Base-by-base conservation (phyloP, 2,888 invertebrate species). In the Sarcophaga subvicina region DNA sequence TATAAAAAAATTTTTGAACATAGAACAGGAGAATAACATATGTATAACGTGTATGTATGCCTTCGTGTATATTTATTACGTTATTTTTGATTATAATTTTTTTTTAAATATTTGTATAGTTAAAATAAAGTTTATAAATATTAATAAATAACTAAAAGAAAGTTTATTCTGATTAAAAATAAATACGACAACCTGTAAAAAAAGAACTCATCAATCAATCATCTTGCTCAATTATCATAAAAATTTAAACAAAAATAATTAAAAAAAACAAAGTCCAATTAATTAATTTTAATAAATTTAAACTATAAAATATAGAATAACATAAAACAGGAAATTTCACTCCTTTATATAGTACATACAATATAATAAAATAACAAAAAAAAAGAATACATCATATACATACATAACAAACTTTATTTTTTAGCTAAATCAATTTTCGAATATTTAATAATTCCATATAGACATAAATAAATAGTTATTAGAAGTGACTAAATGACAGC, bases 361-460 rank as follows among this genome's bases (percentile, higher is more conserved):
- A 90, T 88, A 89, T 89, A 90, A 90, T 88, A 81, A 84, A 77
- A 75, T 64, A 76, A 85, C 64, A 66, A 75, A 69, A 69, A 63
- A 78, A 59, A n/a, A 22, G 45, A 79, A 66, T 22, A 37, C 64
- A 63, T 49, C 62, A 22, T 22, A 67, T 69, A 73, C 70, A 64
- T 83, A 84, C 27, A 78, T 45, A 88, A 88, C 84, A 72, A 76
- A 85, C 80, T 82, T 88, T 87, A 88, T 70, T 78, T 90, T 90
- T 91, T 91, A 91, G 91, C 90, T 90, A 91, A 91, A 91, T 90
- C 89, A 91, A 91, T 90, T 91, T 83, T 83, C n/a, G 22, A 75
- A 75, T 70, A 70, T 79, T 80, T 66, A 63, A 69, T 67, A 69
- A 83, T 76, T 77, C 62, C 63, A 78, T 78, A 37, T 73, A 69